Conservation (phyloP, 1,140 invertebrate genomes). For the Magallana gigas region DNA sequence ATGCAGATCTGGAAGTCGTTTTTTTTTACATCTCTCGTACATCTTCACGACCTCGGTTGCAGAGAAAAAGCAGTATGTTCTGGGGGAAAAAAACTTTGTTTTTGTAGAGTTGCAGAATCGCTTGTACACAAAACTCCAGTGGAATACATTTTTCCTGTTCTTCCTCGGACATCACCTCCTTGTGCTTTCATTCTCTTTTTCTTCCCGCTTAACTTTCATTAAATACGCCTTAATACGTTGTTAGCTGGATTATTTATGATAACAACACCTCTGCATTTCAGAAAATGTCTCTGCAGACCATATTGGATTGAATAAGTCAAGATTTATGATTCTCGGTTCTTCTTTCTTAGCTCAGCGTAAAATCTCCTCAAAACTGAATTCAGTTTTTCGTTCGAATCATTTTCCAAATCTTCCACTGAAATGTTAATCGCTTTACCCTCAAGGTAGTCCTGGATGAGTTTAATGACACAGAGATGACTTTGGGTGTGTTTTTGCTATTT, state of each 20-base stretch:
- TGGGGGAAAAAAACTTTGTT: too few relatives aligned
- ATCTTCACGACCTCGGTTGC: too few relatives aligned
- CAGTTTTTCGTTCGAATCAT: too few relatives aligned
- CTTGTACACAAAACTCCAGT: background rate
- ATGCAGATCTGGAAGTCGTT: too few relatives aligned
- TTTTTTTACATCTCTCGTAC: too few relatives aligned
- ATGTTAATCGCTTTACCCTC: background rate
- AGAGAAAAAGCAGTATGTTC: too few relatives aligned
- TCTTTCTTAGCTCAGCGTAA: too few relatives aligned
- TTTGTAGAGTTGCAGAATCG: background rate
- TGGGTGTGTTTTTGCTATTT: background rate
- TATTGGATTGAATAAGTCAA: background rate
- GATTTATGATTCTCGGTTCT: too few relatives aligned
- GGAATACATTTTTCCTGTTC: background rate
- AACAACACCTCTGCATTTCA: background rate
- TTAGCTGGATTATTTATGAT: background rate
- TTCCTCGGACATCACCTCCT: background rate
- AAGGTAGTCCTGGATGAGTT: background rate
- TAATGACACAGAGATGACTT: background rate
- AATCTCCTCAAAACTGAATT: too few relatives aligned
- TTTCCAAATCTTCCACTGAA: background rate
- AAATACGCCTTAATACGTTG: background rate
- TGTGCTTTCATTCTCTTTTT: background rate
- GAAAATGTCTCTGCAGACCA: background rate
- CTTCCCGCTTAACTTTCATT: background rate